Conservation (phyloP, 1,140 invertebrate genomes). For the Rhopalosiphum maidis region DNA sequence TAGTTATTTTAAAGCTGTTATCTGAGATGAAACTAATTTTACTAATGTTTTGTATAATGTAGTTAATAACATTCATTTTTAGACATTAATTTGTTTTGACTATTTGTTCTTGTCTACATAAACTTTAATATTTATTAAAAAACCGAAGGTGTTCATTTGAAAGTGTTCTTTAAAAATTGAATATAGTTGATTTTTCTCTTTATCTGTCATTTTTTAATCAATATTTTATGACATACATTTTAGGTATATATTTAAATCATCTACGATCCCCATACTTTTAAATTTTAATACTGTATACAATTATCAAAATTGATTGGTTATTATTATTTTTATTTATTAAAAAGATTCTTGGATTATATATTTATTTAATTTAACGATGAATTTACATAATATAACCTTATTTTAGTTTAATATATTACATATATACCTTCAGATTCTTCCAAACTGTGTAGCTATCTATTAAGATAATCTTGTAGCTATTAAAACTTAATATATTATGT, state of each 20-base stretch:
- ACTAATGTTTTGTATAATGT: neutral
- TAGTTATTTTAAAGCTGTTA: neutral
- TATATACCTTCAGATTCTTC: too few species aligned
- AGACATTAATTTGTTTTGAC: neutral
- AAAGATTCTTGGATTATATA: neutral
- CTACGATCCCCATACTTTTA: too few species aligned
- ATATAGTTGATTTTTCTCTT: neutral
- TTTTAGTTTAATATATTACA: neutral
- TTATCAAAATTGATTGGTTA: too few species aligned
- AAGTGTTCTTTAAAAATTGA: neutral
- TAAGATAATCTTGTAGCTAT: neutral
- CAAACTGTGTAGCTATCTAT: too few species aligned
- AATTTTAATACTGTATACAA: too few species aligned
- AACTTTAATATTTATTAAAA: neutral
- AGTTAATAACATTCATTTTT: neutral
- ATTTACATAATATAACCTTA: neutral
- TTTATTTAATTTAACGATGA: neutral
- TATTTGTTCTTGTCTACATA: neutral
- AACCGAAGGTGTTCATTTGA: neutral
- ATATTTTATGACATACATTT: too few species aligned
- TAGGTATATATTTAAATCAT: too few species aligned
- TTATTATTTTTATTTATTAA: too few species aligned
- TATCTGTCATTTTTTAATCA: too few species aligned
- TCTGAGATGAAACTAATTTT: conserved; percentile 6
- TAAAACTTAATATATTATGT: too few species aligned